Evolutionary conservation across 2,888 invertebrate genomes (phyloP).

Genomic region (Spialia ferax): DNA sequence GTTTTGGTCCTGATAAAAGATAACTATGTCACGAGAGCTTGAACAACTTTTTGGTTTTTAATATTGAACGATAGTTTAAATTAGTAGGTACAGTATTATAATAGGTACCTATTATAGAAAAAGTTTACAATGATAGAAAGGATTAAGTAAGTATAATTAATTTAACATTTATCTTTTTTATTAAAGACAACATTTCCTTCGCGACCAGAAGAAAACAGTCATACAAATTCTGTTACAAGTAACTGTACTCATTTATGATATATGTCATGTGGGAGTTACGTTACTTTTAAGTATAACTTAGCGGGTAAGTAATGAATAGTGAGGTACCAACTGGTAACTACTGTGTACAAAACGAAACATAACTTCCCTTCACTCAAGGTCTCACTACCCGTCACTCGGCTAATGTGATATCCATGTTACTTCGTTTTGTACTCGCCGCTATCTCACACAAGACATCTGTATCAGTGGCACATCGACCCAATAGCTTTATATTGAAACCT

Average conservation of each 20-base stretch:
- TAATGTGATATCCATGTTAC: slow-evolving; percentile 84
- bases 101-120: too few species aligned
- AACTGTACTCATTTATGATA: slow-evolving; percentile 15
- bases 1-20: slow-evolving; percentile 68
- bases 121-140: too few species aligned
- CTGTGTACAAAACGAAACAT: slow-evolving; percentile 45
- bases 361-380: slow-evolving; percentile 52
- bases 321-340: slow-evolving; percentile 33
- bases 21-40: slow-evolving; percentile 60
- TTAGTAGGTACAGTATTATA: too few species aligned
- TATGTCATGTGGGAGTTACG: slow-evolving; percentile 14
- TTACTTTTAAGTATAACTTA: slow-evolving; percentile 26
- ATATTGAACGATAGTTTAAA: neutral
- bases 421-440: slow-evolving; percentile 78
- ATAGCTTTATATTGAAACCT: slow-evolving; percentile 78
- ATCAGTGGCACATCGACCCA: slow-evolving; percentile 78
- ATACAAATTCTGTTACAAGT: slow-evolving; percentile 4
- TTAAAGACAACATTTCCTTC: neutral
- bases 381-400: slow-evolving; percentile 61
- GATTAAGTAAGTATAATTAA: too few species aligned
- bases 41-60: slow-evolving; percentile 41
- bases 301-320: slow-evolving; percentile 27
- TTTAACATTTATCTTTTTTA: neutral
- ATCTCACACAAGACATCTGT: slow-evolving; percentile 80
- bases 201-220: neutral